phyloP scores from a whole-genome alignment of 92 coral and sea anemone species.

The Porites rus region DNA sequence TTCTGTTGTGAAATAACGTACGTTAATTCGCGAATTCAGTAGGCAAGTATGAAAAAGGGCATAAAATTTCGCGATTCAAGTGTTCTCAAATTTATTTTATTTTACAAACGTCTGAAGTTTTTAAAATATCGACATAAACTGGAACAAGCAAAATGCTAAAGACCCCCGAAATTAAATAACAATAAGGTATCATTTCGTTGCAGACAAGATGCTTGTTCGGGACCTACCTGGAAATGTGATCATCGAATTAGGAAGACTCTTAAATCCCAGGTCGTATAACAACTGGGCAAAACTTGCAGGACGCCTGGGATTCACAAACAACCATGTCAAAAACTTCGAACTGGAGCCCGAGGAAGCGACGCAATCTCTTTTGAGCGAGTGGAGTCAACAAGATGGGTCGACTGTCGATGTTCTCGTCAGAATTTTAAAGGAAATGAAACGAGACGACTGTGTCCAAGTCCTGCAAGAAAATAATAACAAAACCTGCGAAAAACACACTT shows the following conservation, averaged over 20 bases:
- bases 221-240: slow-evolving; percentile 1
- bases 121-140: background rate
- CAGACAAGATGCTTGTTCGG: slow-evolving; percentile 27
- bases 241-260: slow-evolving; percentile 17
- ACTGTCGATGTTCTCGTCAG: slow-evolving; percentile 14
- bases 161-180: too few relatives aligned
- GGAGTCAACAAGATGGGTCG: slow-evolving; percentile 33
- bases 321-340: slow-evolving; percentile 31
- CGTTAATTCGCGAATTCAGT: background rate
- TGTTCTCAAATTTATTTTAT: background rate
- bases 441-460: slow-evolving; percentile 34
- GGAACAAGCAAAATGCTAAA: background rate
- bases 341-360: background rate
- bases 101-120: background rate
- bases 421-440: slow-evolving; percentile 28
- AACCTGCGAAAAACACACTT: too few relatives aligned
- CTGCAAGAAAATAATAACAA: background rate
- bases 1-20: too few relatives aligned
- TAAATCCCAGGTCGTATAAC: slow-evolving; percentile 33
- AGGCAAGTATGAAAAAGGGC: background rate
- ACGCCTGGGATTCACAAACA: slow-evolving; percentile 4
- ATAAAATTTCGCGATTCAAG: background rate
- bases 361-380: slow-evolving; percentile 1
- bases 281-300: slow-evolving; percentile 50
- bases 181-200: too few relatives aligned